A percentile compares a stretch with the other conserved stretches of the same genome.
Evolutionary conservation across 1,140 invertebrate genomes (phyloP).

Genomic region (Procambarus clarkii): DNA sequence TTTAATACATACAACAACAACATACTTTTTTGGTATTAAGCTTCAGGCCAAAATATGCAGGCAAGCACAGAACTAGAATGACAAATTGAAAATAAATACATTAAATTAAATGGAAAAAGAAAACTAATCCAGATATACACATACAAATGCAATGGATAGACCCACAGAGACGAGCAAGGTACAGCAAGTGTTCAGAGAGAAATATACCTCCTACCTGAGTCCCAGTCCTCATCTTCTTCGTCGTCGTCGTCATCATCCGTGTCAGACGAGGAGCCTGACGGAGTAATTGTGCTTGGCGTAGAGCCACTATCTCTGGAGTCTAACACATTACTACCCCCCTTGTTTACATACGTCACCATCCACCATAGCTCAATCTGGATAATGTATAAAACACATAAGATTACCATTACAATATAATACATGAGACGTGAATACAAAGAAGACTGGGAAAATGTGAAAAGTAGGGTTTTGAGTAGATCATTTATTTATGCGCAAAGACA

Average conservation of each 20-base stretch:
- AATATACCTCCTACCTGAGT: constrained; percentile 61
- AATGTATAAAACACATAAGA: background rate
- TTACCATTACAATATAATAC: too few relatives aligned
- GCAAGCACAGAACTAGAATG: background rate
- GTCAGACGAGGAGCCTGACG: constrained; percentile 61
- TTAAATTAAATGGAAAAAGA: background rate
- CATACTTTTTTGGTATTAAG: background rate
- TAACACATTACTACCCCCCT: constrained; percentile 44
- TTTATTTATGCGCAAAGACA: too few relatives aligned
- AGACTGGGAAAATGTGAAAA: too few relatives aligned
- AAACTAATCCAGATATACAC: background rate
- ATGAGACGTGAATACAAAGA: too few relatives aligned
- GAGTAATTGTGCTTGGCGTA: constrained; percentile 62
- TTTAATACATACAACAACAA: background rate
- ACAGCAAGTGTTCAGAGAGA: background rate
- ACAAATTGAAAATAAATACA: background rate
- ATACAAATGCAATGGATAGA: background rate
- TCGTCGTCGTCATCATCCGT: constrained; percentile 64
- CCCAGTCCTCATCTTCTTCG: constrained; percentile 71
- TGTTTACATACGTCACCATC: constrained; percentile 60
- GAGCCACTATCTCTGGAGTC: constrained; percentile 63
- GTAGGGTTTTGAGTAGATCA: too few relatives aligned
- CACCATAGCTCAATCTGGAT: constrained; percentile 66
- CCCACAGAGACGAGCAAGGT: background rate
- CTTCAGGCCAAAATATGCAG: background rate